Evolutionary conservation across 2,113 vertebrate species (phyloP), one percentile per base, ranked within the genome.

Genomic region (Boulengeromyrus knoepffleri): DNA sequence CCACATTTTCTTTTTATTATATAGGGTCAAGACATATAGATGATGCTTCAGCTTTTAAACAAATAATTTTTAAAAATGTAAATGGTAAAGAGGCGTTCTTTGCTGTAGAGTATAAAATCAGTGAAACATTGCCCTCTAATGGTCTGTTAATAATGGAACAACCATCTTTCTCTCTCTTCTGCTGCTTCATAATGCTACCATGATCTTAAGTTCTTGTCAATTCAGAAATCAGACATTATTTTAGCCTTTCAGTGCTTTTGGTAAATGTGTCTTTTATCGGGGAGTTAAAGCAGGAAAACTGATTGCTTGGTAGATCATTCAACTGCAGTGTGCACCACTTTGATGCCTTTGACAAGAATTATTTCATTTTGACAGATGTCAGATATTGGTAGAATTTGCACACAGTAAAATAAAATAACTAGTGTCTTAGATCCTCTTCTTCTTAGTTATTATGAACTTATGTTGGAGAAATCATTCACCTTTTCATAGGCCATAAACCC

Each of bases 71-170:
- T 4, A 5, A 42, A 80, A 36, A 80, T 80, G 7, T 77, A 39
- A 56, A 58, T 58, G 6, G 12, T 66, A 27, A 66, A 39, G 31
- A n/a, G 13, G 5, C 24, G 1, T 80, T 80, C 74, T 42, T 42
- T 80, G 70, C 36, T 42, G 15, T 80, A 19, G 31, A 42, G 5
- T 39, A 3, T 80, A 42, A 80, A 80, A 89, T 53, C 49, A 42
- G 88, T 42, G 70, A 83, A 45, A 84, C 74, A 84, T 36, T 89
- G 88, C 49, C 88, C 70, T 53, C 88, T 89, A 56, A 74, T 89
- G 88, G 88, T 9, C 8, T 24, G 13, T 80, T 80, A 42, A 36
- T 39, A 80, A 80, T 77, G 13, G 31, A 70, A 39, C 74, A 36
- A 39, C 31, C 27, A 39, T 77, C 70, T 19, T 42, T 80, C 36